Evolutionary conservation across 2,797 vertebrate genomes (phyloP), one percentile per base, ranked within the genome.

Genomic region (Bradypodion ventrale): DNA sequence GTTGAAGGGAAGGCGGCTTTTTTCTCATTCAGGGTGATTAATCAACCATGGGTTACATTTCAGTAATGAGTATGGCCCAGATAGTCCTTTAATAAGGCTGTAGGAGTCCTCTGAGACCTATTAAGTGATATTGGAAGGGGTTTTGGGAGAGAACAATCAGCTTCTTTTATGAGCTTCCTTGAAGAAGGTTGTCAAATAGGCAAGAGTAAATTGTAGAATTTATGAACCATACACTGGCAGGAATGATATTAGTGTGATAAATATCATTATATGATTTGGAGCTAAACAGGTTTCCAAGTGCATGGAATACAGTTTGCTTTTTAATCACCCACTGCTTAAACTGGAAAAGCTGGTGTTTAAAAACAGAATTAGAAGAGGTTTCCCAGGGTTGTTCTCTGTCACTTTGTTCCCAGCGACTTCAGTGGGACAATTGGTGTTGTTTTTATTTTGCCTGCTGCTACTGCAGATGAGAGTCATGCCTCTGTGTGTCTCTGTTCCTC

Each of bases 111-210:
- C 25, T 52, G 78, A 76, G 82, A 81, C 70, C 35, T 52, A 44
- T 87, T 77, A 65, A 80, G 37, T 44, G 32, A 70, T 63, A 84
- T 84, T 76, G 72, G 63, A 76, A 81, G 25, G 65, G 40, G 63
- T 27, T 44, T 8, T 37, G 70, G 66, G 78, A 69, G 84, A 76
- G 78, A 80, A 76, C 73, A n/a, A 70, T 69, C 78, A n/a, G 52
- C 52, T 85, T 69, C 52, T 81, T 85, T 85, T 81, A 85, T 81
- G 63, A 81, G 73, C 73, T 81, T 70, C n/a, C 73, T 60, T 81
- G 40, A 52, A 70, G 78, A n/a, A 76, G 62, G 72, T 68, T 76
- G 84, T 81, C 52, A 62, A 49, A 85, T 37, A 29, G 73, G 73
- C 63, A 52, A 68, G 72, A 32, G 73, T 40, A 40, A 81, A 27